Conservation (phyloP, 2,797 vertebrate genomes). For the Sebastes oblongus region DNA sequence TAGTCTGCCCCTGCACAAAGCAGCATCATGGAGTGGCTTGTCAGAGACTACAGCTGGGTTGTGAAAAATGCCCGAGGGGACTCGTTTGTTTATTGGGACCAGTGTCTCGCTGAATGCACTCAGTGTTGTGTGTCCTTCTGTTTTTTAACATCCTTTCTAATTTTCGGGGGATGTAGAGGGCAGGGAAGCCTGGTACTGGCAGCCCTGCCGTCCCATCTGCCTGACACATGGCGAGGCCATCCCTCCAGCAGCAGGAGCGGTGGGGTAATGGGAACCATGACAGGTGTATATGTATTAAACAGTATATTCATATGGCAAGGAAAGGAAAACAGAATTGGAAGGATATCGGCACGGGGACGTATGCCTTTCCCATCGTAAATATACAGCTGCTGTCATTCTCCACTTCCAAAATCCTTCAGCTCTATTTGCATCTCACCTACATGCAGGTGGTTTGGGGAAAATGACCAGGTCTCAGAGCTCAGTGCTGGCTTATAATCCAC, state of each 20-base stretch:
- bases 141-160: slow-evolving; percentile 59
- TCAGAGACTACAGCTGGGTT: slow-evolving; percentile 53
- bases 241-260: slow-evolving; percentile 18
- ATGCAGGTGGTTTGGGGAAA: slow-evolving; percentile 44
- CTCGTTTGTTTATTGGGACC: slow-evolving; percentile 49
- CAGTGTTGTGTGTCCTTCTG: slow-evolving; percentile 42
- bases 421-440: slow-evolving; percentile 40
- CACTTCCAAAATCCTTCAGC: slow-evolving; percentile 26
- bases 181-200: slow-evolving; percentile 50
- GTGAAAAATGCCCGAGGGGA: slow-evolving; percentile 52
- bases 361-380: slow-evolving; percentile 1
- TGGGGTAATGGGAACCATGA: not conserved
- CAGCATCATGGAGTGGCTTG: slow-evolving; percentile 34
- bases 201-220: slow-evolving; percentile 64
- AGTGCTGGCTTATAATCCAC: slow-evolving; percentile 56
- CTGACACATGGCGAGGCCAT: slow-evolving; percentile 40
- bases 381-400: slow-evolving; percentile 25
- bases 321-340: not conserved
- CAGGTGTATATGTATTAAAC: slow-evolving; percentile 50
- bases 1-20: slow-evolving; percentile 32
- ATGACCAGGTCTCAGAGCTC: slow-evolving; percentile 47
- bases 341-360: not conserved
- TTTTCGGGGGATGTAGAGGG: slow-evolving; percentile 37
- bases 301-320: slow-evolving; percentile 40
- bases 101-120: slow-evolving; percentile 26